Conservation (phyloP, 2,113 vertebrate species). For the Oreochromis niloticus region DNA sequence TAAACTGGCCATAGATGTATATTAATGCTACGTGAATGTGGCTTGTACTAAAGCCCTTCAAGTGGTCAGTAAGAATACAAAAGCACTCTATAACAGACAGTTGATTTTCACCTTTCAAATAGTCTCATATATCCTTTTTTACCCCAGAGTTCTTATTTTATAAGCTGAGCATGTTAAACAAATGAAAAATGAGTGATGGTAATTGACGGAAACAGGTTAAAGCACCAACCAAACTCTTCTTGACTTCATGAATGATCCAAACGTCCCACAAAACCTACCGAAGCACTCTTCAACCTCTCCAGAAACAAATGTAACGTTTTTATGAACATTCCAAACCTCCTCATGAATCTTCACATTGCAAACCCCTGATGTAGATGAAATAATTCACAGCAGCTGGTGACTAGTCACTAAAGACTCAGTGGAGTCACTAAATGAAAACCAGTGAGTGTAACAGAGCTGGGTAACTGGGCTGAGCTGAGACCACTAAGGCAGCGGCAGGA, state of each 20-base stretch:
- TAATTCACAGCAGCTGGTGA: neutral
- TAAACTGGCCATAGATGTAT: neutral
- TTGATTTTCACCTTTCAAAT: neutral
- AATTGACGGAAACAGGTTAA: neutral
- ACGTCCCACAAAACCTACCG: neutral
- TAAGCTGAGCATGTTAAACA: neutral
- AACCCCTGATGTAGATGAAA: neutral
- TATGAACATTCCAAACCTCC: neutral
- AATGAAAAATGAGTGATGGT: neutral
- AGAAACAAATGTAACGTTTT: neutral
- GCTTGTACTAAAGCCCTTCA: neutral
- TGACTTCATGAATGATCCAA: neutral
- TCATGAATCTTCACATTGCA: neutral
- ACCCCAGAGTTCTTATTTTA: neutral
- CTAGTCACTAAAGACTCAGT: neutral
- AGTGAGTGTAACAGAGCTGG: neutral
- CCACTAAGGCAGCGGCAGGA: neutral
- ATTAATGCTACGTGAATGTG: neutral
- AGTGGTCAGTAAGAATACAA: neutral
- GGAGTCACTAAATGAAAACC: neutral
- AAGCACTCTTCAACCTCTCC: neutral
- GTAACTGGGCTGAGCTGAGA: neutral
- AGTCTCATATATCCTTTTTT: neutral
- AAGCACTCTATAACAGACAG: neutral
- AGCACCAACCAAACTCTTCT: neutral